Percentiles rank a stretch among this genome's conserved stretches.
phyloP scores from a whole-genome alignment of 2,888 invertebrate species.

The Pristionchus arcanus region DNA sequence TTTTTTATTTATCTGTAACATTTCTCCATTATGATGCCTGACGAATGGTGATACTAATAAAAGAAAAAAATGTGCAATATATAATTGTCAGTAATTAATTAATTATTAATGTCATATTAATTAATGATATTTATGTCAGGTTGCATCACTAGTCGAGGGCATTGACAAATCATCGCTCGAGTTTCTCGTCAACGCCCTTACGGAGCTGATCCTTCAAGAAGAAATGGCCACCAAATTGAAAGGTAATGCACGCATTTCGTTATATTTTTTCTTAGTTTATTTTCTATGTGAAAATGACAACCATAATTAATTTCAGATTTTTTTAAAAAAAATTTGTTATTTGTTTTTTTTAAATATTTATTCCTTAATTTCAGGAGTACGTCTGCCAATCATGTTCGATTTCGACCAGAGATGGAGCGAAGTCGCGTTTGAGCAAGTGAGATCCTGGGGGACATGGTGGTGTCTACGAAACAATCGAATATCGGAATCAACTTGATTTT shows the following conservation, averaged over 20 bases:
- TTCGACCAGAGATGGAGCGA: slow-evolving; percentile 74
- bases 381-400: slow-evolving; percentile 77
- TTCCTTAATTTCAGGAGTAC: slow-evolving; percentile 69
- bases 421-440: slow-evolving; percentile 74
- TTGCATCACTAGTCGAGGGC: slow-evolving; percentile 74
- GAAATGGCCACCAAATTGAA: slow-evolving; percentile 77
- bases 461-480: no score
- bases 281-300: not conserved
- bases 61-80: not conserved
- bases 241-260: slow-evolving; percentile 57
- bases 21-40: not conserved
- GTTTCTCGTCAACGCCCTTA: slow-evolving; percentile 77
- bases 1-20: not conserved
- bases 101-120: no score
- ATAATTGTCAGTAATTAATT: no score
- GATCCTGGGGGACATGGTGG: not conserved
- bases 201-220: slow-evolving; percentile 77
- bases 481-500: no score
- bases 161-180: slow-evolving; percentile 77
- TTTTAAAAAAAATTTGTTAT: no score
- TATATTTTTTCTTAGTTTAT: not conserved
- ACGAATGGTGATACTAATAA: no score
- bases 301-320: no score
- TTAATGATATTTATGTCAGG: no score
- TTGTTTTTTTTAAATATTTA: no score